A percentile compares a stretch with the other conserved stretches of the same genome.
Evolutionary conservation across 2,113 vertebrate genomes (phyloP).

Genomic region (Cyphomyrus discorhynchus): DNA sequence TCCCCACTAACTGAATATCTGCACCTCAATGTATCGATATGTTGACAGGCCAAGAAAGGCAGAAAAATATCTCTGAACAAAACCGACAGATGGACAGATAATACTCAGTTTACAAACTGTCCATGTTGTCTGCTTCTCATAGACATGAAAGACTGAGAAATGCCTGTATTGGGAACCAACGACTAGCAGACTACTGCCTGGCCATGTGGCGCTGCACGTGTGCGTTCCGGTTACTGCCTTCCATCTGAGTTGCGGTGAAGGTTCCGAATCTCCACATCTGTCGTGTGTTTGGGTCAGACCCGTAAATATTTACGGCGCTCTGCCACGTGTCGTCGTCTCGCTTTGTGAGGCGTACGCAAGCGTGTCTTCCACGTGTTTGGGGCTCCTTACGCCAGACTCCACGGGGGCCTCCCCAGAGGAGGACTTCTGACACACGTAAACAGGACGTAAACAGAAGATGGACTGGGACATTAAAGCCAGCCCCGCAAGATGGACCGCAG

Average conservation of each 20-base stretch:
- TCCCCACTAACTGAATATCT: neutral
- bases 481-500: neutral
- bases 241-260: neutral
- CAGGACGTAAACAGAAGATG: neutral
- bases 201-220: neutral
- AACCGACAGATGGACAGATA: neutral
- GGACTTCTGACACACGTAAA: neutral
- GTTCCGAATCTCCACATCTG: neutral
- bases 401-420: neutral
- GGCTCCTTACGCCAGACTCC: neutral
- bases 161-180: neutral
- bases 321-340: neutral
- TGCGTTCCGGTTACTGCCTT: neutral
- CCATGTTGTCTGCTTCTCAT: neutral
- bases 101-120: neutral
- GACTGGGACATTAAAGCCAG: neutral
- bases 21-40: neutral
- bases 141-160: neutral
- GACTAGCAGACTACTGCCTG: neutral
- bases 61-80: neutral
- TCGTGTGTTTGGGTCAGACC: neutral
- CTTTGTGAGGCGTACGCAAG: neutral
- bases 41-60: neutral
- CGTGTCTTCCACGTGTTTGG: neutral
- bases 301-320: neutral